Conservation (phyloP, 2,113 vertebrate species). For the Loxodonta africana region DNA sequence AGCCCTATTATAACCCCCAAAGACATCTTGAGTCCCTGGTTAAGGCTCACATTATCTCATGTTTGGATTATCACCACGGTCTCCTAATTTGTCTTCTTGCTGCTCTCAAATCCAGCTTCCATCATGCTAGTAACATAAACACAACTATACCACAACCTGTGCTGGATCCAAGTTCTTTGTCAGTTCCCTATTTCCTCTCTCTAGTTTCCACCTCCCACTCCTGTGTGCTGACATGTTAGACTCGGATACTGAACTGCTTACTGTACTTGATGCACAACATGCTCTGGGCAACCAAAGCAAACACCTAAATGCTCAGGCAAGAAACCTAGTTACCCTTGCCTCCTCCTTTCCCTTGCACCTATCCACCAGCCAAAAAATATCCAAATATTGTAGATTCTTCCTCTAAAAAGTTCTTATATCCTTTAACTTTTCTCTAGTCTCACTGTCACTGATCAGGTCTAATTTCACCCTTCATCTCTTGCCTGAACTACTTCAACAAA, state of each 20-base stretch:
- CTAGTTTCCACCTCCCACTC: background rate
- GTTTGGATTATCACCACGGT: background rate
- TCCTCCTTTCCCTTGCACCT: background rate
- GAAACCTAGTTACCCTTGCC: background rate
- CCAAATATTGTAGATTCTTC: background rate
- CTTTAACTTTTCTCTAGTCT: background rate
- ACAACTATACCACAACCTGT: background rate
- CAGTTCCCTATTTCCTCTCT: background rate
- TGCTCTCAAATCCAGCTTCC: background rate
- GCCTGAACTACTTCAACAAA: background rate
- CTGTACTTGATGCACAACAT: background rate
- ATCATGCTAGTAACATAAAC: background rate
- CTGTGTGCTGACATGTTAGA: background rate
- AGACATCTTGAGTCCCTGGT: background rate
- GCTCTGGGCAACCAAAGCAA: background rate
- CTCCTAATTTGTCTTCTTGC: background rate
- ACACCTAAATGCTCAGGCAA: background rate
- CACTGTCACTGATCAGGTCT: background rate
- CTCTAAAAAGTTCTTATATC: background rate
- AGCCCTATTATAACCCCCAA: conserved; percentile 25
- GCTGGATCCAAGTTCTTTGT: background rate
- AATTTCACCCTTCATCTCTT: background rate
- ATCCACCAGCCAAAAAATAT: background rate
- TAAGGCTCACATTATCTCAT: background rate
- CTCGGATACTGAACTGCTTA: background rate